Evolutionary conservation across 2,113 vertebrate genomes (phyloP).

Genomic region (Salvelinus sp.): DNA sequence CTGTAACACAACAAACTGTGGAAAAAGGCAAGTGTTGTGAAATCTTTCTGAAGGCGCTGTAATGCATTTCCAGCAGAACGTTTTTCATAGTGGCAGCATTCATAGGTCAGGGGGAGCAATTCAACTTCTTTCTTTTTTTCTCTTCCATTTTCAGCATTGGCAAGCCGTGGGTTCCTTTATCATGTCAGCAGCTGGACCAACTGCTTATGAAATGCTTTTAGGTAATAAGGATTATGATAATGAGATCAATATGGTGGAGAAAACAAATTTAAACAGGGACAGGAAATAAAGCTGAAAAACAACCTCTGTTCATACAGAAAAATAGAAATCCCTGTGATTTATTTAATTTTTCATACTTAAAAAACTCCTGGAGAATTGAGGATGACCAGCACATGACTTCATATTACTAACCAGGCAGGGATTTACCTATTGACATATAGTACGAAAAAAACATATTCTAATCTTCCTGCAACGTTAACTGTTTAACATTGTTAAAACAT

Average conservation of each 20-base stretch:
- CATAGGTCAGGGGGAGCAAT: neutral
- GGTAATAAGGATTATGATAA: constrained; percentile 3
- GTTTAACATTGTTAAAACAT: no score
- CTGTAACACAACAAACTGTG: no score
- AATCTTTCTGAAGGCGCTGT: no score
- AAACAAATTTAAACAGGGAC: neutral
- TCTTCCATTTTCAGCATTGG: neutral
- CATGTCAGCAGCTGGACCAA: constrained; percentile 10
- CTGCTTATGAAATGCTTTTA: constrained; percentile 13
- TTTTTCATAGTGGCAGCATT: neutral
- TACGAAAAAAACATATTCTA: no score
- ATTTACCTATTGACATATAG: no score
- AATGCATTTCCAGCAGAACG: no score
- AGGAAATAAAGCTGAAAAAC: neutral
- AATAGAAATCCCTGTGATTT: neutral
- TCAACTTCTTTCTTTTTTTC: neutral
- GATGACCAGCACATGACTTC: no score
- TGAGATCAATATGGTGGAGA: neutral
- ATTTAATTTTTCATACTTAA: no score
- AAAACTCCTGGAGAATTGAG: no score
- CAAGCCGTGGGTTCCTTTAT: neutral
- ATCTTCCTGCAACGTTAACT: no score
- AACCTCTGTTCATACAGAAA: neutral
- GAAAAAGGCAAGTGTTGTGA: no score
- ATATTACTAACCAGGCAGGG: no score